Conservation (phyloP, 2,888 invertebrate species). For the Colletes collaris region DNA sequence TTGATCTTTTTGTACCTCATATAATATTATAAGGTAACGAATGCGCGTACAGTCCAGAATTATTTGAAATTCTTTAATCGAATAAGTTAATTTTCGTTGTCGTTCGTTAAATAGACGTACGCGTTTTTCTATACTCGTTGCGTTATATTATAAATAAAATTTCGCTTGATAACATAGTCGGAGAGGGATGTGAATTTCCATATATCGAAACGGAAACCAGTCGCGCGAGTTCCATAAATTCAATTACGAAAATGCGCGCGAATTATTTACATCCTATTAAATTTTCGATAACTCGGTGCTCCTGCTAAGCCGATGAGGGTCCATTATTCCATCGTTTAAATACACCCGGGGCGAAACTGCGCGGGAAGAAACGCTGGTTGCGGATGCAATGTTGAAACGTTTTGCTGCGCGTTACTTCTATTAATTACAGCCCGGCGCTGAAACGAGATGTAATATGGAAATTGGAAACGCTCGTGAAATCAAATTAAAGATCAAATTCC, state of each 20-base stretch:
- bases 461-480: conserved; percentile 34
- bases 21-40: too few species aligned
- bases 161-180: background rate
- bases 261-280: conserved; percentile 52
- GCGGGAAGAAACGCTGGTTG: conserved; percentile 29
- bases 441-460: conserved; percentile 36
- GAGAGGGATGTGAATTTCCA: conserved; percentile 1
- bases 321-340: conserved; percentile 50
- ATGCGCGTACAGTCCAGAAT: too few species aligned
- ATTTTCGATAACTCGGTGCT: conserved; percentile 36
- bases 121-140: background rate
- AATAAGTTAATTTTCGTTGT: conserved; percentile 7
- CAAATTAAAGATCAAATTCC: conserved; percentile 46
- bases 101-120: background rate
- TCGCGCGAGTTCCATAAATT: conserved; percentile 30
- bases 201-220: conserved; percentile 17
- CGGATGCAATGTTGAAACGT: conserved; percentile 31
- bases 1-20: too few species aligned
- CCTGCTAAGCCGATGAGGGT: conserved; percentile 35
- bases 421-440: conserved; percentile 29
- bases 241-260: conserved; percentile 41
- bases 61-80: conserved; percentile 9
- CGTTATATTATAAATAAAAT: conserved; percentile 8
- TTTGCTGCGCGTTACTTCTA: conserved; percentile 30
- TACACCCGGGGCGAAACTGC: conserved; percentile 18